Evolutionary conservation across 2,888 invertebrate species (phyloP).

Genomic region (Drosophila mimetica): DNA sequence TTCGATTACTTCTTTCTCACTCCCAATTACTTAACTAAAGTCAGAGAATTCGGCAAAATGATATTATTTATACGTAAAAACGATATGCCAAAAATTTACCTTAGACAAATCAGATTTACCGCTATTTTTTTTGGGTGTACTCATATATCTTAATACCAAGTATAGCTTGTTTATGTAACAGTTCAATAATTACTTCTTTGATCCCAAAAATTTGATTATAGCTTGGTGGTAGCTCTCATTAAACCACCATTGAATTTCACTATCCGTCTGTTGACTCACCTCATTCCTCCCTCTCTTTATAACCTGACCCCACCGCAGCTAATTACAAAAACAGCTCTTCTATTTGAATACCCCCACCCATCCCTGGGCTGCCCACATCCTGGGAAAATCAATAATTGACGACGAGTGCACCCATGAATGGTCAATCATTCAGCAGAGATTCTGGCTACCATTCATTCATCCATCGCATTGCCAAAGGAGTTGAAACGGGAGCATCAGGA

Average conservation of each 20-base stretch:
- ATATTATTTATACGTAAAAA: too few species aligned
- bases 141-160: neutral
- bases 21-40: too few species aligned
- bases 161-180: slow-evolving; percentile 8
- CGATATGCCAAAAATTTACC: too few species aligned
- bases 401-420: slow-evolving; percentile 42
- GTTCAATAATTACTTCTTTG: slow-evolving; percentile 14
- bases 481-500: slow-evolving; percentile 26
- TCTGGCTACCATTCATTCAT: slow-evolving; percentile 21
- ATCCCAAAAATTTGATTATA: slow-evolving; percentile 13
- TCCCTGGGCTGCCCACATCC: neutral
- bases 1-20: too few species aligned
- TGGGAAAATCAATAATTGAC: slow-evolving; percentile 39
- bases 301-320: slow-evolving; percentile 27
- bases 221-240: slow-evolving; percentile 15
- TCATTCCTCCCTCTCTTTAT: slow-evolving; percentile 1
- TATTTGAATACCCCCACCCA: slow-evolving; percentile 45
- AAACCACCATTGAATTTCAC: slow-evolving; percentile 18
- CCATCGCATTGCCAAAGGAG: slow-evolving; percentile 25
- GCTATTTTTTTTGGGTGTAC: too few species aligned
- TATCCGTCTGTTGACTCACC: slow-evolving; percentile 5
- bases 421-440: slow-evolving; percentile 30
- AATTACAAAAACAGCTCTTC: slow-evolving; percentile 66
- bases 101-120: too few species aligned
- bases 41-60: too few species aligned